Conservation (phyloP, 2,797 vertebrate species). For the Salarias fasciatus region DNA sequence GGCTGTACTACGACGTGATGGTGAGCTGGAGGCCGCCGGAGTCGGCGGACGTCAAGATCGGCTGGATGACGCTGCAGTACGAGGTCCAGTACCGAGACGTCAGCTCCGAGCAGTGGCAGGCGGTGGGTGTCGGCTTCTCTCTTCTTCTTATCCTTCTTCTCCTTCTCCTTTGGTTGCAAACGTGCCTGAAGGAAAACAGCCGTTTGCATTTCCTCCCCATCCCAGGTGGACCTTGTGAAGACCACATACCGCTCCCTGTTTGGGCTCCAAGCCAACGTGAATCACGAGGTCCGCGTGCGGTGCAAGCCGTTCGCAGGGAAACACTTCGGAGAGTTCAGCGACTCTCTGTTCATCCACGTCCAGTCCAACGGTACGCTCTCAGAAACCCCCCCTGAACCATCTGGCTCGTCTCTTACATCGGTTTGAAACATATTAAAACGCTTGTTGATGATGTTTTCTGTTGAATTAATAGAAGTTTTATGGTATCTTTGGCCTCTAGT, state of each 20-base stretch:
- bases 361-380: constrained; percentile 69
- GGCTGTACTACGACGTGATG: constrained; percentile 84
- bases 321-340: constrained; percentile 90
- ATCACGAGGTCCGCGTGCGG: constrained; percentile 89
- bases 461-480: not conserved
- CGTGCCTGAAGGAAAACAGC: too few species aligned
- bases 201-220: not conserved
- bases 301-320: constrained; percentile 82
- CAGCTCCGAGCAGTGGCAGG: constrained; percentile 64
- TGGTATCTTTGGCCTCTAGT: constrained; percentile 80
- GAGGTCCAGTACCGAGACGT: constrained; percentile 87
- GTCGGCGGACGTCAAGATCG: constrained; percentile 86
- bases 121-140: too few species aligned
- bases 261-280: constrained; percentile 84
- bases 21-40: constrained; percentile 89
- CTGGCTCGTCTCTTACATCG: too few species aligned
- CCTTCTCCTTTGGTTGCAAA: too few species aligned
- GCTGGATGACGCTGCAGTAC: constrained; percentile 91
- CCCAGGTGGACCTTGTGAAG: constrained; percentile 80
- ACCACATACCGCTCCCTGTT: constrained; percentile 85
- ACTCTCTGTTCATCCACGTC: constrained; percentile 82
- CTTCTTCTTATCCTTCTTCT: too few species aligned
- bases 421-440: too few species aligned
- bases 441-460: too few species aligned
- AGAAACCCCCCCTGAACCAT: too few species aligned